Evolutionary conservation across 92 coral and sea anemone genomes (phyloP).

Genomic region (Galaxea fascicularis): DNA sequence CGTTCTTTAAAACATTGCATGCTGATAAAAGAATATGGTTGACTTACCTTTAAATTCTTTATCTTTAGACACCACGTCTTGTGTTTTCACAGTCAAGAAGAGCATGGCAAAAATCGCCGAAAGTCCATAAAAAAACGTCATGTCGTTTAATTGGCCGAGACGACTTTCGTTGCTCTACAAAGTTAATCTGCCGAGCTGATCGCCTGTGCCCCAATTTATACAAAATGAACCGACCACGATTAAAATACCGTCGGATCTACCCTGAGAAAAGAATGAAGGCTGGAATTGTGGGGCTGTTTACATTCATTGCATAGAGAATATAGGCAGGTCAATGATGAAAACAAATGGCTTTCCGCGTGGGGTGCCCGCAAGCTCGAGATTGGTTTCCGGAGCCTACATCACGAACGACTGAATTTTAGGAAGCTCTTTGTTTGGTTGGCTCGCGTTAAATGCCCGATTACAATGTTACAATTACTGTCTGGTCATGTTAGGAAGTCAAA

Average conservation of each 20-base stretch:
- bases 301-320: constrained; percentile 25
- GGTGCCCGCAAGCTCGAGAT: constrained; percentile 9
- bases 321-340: constrained; percentile 40
- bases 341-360: constrained; percentile 44
- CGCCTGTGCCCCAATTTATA: constrained; percentile 14
- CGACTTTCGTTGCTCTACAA: not conserved
- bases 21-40: not conserved
- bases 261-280: constrained; percentile 4
- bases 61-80: not conserved
- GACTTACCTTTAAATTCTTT: constrained; percentile 18
- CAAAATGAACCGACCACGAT: not conserved
- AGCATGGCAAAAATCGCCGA: constrained; percentile 4
- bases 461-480: not conserved
- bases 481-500: constrained; percentile 5
- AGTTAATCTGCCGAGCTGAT: not conserved
- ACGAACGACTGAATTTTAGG: constrained; percentile 28
- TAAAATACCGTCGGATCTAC: constrained; percentile 7
- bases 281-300: constrained; percentile 3
- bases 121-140: constrained; percentile 20
- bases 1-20: not conserved
- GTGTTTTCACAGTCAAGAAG: constrained; percentile 4
- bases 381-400: constrained; percentile 16
- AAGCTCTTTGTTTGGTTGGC: constrained; percentile 16
- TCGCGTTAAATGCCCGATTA: not conserved
- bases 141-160: not conserved